These are phyloP conservation scores for Tympanoctomys barrerae DNA, from an alignment of 2,797 vertebrate genomes.

Conservation along the genomic window DNA sequence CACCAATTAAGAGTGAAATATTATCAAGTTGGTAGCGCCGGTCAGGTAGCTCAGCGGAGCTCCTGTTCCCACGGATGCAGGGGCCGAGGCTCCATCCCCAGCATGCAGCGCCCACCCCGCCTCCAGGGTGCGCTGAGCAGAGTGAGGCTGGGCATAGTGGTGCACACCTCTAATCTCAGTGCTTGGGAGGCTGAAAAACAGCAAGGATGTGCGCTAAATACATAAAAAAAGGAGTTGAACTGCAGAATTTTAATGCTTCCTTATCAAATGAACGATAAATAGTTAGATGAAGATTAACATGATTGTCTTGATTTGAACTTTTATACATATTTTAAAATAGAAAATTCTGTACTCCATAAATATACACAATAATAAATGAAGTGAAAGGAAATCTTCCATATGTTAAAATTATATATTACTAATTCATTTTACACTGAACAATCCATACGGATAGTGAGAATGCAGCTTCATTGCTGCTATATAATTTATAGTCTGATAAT, in stretches of 20 bases:
- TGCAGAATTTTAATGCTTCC: not conserved
- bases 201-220: too few species aligned
- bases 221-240: not conserved
- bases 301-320: not conserved
- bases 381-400: not conserved
- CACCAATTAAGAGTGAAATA: not conserved
- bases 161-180: too few species aligned
- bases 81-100: too few species aligned
- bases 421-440: not conserved
- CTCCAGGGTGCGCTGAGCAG: too few species aligned
- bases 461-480: not conserved
- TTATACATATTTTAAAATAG: not conserved
- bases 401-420: not conserved
- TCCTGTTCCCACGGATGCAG: too few species aligned
- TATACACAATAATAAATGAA: not conserved
- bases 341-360: not conserved
- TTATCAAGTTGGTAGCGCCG: not conserved
- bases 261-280: not conserved
- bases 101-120: too few species aligned
- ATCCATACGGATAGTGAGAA: not conserved
- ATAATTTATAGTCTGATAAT: not conserved
- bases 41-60: too few species aligned
- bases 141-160: too few species aligned
- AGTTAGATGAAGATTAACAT: not conserved
- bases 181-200: too few species aligned